Evolutionary conservation across 2,888 invertebrate species (phyloP).

Genomic region (Barypeithes pellucidus): DNA sequence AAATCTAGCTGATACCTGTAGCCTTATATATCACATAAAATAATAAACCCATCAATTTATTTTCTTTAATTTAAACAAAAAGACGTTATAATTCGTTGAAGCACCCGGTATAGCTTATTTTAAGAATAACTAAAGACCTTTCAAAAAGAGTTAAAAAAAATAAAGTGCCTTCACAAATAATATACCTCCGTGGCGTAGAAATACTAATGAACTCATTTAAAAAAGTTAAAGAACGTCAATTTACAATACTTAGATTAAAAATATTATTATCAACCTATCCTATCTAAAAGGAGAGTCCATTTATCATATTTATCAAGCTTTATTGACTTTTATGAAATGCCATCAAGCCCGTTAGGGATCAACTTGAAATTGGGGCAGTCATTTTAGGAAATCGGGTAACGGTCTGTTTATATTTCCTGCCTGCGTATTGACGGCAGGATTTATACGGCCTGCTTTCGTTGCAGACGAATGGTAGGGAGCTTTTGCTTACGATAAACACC

Average conservation of each 20-base stretch:
- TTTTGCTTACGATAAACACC: slow-evolving; percentile 25
- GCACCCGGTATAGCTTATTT: too few species aligned
- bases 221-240: too few species aligned
- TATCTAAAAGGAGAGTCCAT: slow-evolving; percentile 9
- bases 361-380: slow-evolving; percentile 19
- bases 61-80: too few species aligned
- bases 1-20: too few species aligned
- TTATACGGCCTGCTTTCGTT: slow-evolving; percentile 20
- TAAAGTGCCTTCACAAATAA: too few species aligned
- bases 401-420: slow-evolving; percentile 20
- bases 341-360: not conserved
- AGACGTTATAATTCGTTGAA: too few species aligned
- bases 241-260: not conserved
- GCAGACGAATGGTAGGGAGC: slow-evolving; percentile 20
- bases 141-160: too few species aligned
- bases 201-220: too few species aligned
- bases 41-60: too few species aligned
- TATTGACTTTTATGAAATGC: slow-evolving; percentile 5
- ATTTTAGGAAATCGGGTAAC: slow-evolving; percentile 16
- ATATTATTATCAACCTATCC: slow-evolving; percentile 4
- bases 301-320: slow-evolving; percentile 13
- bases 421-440: slow-evolving; percentile 13
- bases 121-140: too few species aligned
- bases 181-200: too few species aligned
- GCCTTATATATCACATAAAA: too few species aligned